These are phyloP conservation scores for Lumbricus terrestris DNA, from an alignment of 2,888 invertebrate genomes.

Conservation along the genomic window DNA sequence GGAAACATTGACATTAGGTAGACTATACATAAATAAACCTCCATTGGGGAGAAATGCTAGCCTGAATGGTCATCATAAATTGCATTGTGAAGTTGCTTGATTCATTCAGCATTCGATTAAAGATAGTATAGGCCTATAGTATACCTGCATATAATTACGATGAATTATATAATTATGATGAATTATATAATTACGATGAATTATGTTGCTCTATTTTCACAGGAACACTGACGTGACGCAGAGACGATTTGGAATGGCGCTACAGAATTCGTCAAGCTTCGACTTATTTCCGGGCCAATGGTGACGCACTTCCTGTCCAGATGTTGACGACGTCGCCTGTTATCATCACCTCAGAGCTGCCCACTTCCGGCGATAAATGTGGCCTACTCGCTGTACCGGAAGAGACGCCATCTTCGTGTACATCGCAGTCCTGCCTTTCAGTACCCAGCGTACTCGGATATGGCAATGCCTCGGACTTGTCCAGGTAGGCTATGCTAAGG, in stretches of 20 bases:
- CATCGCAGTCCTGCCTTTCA: conserved; percentile 36
- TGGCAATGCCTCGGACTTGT: neutral
- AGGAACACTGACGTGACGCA: neutral
- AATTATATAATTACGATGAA: no score
- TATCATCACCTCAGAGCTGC: conserved; percentile 25
- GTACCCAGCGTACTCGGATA: conserved; percentile 31
- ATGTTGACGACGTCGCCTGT: conserved; percentile 22
- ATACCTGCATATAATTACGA: no score
- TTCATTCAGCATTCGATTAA: neutral
- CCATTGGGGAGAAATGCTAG: neutral
- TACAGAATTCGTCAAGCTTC: neutral
- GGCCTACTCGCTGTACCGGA: conserved; percentile 35
- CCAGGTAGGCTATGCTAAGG: conserved; percentile 4
- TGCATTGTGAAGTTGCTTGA: neutral
- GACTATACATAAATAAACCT: neutral
- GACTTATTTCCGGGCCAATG: neutral
- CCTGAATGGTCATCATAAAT: neutral
- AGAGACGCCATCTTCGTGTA: conserved; percentile 25
- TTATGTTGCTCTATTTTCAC: neutral
- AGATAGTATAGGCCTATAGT: no score
- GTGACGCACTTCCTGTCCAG: neutral
- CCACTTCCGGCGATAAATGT: conserved; percentile 5
- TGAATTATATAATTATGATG: no score
- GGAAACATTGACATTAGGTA: no score
- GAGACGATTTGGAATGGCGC: neutral